phyloP scores from a whole-genome alignment of 2,888 invertebrate species.

The Flexamia atlantica region DNA sequence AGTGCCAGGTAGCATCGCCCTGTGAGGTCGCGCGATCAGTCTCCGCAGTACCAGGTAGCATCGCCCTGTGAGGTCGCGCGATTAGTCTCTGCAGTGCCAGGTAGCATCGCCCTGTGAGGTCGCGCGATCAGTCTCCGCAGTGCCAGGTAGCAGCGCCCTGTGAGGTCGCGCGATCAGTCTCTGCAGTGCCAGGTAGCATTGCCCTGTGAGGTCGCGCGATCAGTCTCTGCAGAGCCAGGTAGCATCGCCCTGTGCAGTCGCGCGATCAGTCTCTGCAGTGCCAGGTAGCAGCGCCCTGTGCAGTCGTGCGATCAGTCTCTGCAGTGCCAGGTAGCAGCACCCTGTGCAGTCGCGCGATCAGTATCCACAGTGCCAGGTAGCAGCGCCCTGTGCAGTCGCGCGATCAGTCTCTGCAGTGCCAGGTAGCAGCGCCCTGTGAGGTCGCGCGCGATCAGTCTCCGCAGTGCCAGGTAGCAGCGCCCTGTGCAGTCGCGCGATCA shows the following conservation, averaged over 20 bases:
- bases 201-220: not conserved
- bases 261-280: not conserved
- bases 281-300: not conserved
- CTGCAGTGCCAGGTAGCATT: constrained; percentile 6
- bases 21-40: not conserved
- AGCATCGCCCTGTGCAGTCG: not conserved
- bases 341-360: not conserved
- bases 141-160: not conserved
- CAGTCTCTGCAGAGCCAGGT: constrained; percentile 3
- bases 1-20: not conserved
- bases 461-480: not conserved
- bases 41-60: constrained; percentile 11
- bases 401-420: not conserved
- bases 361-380: constrained; percentile 22
- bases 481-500: not conserved
- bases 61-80: not conserved
- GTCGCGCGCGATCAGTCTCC: not conserved
- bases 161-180: not conserved
- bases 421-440: not conserved
- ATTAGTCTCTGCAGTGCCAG: no score
- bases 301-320: not conserved
- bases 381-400: not conserved
- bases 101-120: not conserved
- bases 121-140: not conserved
- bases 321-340: not conserved